Evolutionary conservation across 1,140 invertebrate genomes (phyloP), one percentile per base, ranked within the genome.

Genomic region (Tribolium madens): DNA sequence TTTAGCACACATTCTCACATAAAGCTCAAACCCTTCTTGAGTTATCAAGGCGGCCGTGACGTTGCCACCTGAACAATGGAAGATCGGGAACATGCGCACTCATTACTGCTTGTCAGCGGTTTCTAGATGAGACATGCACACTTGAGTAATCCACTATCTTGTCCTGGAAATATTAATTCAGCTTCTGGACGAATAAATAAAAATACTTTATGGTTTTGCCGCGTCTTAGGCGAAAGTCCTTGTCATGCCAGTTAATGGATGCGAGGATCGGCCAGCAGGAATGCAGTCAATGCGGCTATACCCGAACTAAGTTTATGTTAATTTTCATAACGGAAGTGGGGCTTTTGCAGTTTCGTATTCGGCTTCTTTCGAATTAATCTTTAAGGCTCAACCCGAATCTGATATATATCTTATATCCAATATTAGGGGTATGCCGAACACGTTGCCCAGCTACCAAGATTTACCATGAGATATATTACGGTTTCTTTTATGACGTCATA

Each of bases 61-160:
- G 69, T 50, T 71, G 70, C 70, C 70, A 72, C 70, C 70, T 72
- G 70, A 72, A 72, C 70, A 72, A 72, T 72, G 17, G 70, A 18
- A 72, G 69, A 50, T 48, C 42, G 70, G 46, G 70, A 72, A 72
- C 69, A 50, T 72, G 70, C 70, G 70, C 70, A 72, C 70, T 72
- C 70, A 72, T 72, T 72, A 72, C 50, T 12, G 14, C 70, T 50
- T 72, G 70, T 72, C 70, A 72, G 47, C 47, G 70, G 46, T 52
- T 52, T 33, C 42, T 50, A 52, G 70, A 72, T 72, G 70, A 21
- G 47, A 72, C 70, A 72, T 72, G 70, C 70, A 72, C 70, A 72
- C 47, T 48, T 50, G 70, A 72, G 26, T 50, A 72, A 72, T 72
- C 21, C 47, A 46, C 26, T 52, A 21, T 13, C 21, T 50, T 31